Evolutionary conservation across 2,888 invertebrate species (phyloP).

Genomic region (Stenodema calcarata): DNA sequence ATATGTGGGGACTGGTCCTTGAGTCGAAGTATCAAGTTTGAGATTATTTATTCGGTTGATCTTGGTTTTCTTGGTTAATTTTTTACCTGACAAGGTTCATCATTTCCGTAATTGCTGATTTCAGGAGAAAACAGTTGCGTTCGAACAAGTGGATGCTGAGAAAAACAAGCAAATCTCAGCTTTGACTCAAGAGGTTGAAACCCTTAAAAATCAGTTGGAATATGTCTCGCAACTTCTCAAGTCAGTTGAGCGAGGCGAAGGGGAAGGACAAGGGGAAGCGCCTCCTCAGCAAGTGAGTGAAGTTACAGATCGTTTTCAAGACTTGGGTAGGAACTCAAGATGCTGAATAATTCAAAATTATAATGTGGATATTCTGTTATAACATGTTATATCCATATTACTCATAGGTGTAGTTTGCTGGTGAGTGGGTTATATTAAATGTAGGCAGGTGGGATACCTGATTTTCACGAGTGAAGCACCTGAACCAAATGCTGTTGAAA

Average conservation of each 20-base stretch:
- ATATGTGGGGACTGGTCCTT: no score
- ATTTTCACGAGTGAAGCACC: no score
- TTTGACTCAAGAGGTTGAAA: conserved; percentile 56
- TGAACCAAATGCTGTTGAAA: no score
- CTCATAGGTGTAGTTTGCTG: no score
- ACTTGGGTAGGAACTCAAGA: background rate
- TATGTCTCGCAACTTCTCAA: conserved; percentile 55
- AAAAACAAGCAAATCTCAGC: conserved; percentile 52
- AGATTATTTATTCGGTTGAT: no score
- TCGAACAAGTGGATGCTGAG: conserved; percentile 42
- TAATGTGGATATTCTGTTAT: background rate
- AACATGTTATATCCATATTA: background rate
- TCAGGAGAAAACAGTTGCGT: conserved; percentile 44
- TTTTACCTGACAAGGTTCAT: background rate
- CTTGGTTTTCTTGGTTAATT: background rate
- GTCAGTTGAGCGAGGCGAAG: conserved; percentile 56
- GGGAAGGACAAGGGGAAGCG: conserved; percentile 56
- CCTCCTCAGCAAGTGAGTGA: conserved; percentile 25
- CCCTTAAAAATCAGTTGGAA: conserved; percentile 56
- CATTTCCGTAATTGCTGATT: background rate
- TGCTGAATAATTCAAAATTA: background rate
- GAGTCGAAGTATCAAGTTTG: no score
- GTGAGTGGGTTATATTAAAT: no score
- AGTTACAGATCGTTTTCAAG: no score
- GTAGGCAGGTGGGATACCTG: no score